Conservation (phyloP, 2,888 invertebrate species). For the Hesperia comma region DNA sequence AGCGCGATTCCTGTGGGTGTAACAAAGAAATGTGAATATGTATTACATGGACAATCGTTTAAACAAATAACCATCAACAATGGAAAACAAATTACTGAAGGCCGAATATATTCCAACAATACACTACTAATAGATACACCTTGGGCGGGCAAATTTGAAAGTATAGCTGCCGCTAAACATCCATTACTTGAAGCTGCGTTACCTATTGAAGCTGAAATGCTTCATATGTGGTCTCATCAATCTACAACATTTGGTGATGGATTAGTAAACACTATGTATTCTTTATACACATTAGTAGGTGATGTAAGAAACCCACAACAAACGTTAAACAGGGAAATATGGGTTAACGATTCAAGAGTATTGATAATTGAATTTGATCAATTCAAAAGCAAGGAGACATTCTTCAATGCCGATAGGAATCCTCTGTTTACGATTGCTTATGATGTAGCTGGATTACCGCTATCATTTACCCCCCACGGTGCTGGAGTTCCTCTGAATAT, state of each 20-base stretch:
- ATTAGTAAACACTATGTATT: slow-evolving; percentile 90
- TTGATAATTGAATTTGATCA: slow-evolving; percentile 97
- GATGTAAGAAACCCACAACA: slow-evolving; percentile 94
- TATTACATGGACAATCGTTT: slow-evolving; percentile 86
- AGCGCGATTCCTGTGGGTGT: slow-evolving; percentile 82
- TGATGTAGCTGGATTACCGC: slow-evolving; percentile 95
- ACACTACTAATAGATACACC: slow-evolving; percentile 90
- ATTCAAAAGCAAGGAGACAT: slow-evolving; percentile 93
- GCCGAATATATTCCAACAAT: slow-evolving; percentile 90
- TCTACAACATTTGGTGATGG: slow-evolving; percentile 90
- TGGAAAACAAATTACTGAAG: slow-evolving; percentile 88
- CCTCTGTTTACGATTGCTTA: slow-evolving; percentile 94
- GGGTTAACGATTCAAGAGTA: slow-evolving; percentile 95
- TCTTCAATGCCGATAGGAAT: slow-evolving; percentile 92
- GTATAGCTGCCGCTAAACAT: slow-evolving; percentile 91
- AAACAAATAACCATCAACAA: slow-evolving; percentile 88
- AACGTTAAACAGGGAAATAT: slow-evolving; percentile 91
- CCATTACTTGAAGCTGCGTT: slow-evolving; percentile 92
- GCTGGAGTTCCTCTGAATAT: slow-evolving; percentile 92
- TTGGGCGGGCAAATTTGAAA: slow-evolving; percentile 89
- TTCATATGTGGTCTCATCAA: slow-evolving; percentile 95
- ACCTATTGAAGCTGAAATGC: slow-evolving; percentile 95
- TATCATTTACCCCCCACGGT: slow-evolving; percentile 91
- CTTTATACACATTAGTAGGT: slow-evolving; percentile 91
- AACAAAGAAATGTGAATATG: slow-evolving; percentile 84